Evolutionary conservation across 2,113 vertebrate genomes (phyloP), one percentile per base, ranked within the genome.

Genomic region (Ancistrus triradiatus): DNA sequence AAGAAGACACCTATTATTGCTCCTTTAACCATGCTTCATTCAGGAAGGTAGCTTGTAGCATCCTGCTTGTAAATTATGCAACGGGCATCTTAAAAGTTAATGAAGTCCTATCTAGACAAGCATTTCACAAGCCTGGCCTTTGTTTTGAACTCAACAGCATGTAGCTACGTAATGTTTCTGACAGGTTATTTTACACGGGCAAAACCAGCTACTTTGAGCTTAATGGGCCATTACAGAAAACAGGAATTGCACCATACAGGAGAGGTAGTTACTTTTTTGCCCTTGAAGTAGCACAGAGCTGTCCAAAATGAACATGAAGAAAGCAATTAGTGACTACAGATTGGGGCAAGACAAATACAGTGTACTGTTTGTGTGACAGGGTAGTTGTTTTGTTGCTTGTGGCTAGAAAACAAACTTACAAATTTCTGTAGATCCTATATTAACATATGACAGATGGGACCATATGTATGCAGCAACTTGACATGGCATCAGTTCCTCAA

Each of bases 31-130:
- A n/a, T n/a, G n/a, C n/a, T n/a, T n/a, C n/a, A n/a, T n/a, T n/a
- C n/a, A n/a, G n/a, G n/a, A n/a, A n/a, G n/a, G n/a, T n/a, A n/a
- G n/a, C n/a, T n/a, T n/a, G n/a, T n/a, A n/a, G n/a, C n/a, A n/a
- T n/a, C n/a, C n/a, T n/a, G n/a, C n/a, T n/a, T n/a, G 7, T 65
- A 43, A 74, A 66, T 74, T 50, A 69, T 74, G 28, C 37, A 61
- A 40, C 24, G 22, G 7, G 13, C 2, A 5, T 14, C 22, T 68
- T 7, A 68, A 63, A 68, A 37, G 3, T 59, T n/a, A n/a, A n/a
- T n/a, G 47, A 63, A 7, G 37, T 44, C 40, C 37, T 51, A 44
- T n/a, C n/a, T n/a, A n/a, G n/a, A n/a, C 61, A 53, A 53, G 37
- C 40, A 7, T 42, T 33, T 50, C 15, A 59, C 37, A 42, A 59